A percentile compares a stretch with the other conserved stretches of the same genome.
Evolutionary conservation across 2,113 vertebrate genomes (phyloP).

Genomic region (Alligator sinensis): DNA sequence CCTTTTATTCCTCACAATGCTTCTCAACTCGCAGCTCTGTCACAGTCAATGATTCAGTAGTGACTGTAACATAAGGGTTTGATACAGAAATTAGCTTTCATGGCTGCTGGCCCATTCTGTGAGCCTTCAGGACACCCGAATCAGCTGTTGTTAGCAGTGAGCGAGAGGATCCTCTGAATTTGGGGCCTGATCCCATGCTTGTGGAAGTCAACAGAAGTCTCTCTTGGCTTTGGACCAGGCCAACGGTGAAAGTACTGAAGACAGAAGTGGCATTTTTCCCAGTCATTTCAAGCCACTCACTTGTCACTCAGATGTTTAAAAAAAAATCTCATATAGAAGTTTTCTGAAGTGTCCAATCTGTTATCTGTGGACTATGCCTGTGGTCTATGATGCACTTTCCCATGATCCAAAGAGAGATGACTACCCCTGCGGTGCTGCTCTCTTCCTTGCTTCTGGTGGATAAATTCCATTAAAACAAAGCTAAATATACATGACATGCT

Average conservation of each 20-base stretch:
- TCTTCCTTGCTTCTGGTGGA: conserved; percentile 35
- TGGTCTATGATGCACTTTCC: background rate
- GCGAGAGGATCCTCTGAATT: background rate
- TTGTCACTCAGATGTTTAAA: background rate
- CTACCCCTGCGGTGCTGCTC: conserved; percentile 5
- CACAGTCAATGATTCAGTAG: conserved; percentile 64
- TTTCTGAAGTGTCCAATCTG: background rate
- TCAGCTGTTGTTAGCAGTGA: conserved; percentile 51
- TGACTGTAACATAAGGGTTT: conserved; percentile 55
- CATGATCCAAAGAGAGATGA: background rate
- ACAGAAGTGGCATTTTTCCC: background rate
- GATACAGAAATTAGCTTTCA: conserved; percentile 55
- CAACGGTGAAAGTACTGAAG: background rate
- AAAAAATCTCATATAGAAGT: background rate
- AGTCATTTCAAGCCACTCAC: background rate
- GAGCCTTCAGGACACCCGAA: background rate
- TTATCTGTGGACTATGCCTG: background rate
- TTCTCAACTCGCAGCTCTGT: conserved; percentile 34
- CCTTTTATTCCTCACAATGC: conserved; percentile 57
- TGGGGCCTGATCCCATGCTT: background rate
- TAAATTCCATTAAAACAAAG: background rate
- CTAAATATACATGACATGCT: conserved; percentile 53
- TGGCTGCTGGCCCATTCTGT: conserved; percentile 40
- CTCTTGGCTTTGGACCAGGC: background rate
- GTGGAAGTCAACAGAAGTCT: background rate